Conservation (phyloP, 2,888 invertebrate species). For the Eilema sororculum region DNA sequence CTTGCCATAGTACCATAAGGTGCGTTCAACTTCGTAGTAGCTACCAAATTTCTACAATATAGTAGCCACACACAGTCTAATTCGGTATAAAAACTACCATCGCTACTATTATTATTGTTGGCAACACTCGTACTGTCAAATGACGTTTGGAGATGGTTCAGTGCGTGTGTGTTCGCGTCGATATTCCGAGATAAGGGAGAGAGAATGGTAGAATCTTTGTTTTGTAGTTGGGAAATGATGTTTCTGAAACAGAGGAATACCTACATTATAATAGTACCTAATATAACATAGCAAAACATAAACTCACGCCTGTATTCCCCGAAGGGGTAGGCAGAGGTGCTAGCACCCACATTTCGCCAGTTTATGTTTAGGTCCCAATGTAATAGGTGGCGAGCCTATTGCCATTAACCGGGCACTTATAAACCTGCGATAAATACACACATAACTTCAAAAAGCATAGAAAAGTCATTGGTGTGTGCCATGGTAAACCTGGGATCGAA, state of each 20-base stretch:
- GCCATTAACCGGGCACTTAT: too few relatives aligned
- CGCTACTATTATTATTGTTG: slow-evolving; percentile 38
- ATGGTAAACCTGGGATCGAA: too few relatives aligned
- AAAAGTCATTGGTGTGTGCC: too few relatives aligned
- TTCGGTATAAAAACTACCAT: slow-evolving; percentile 67
- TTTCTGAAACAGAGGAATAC: slow-evolving; percentile 62
- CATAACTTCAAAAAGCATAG: too few relatives aligned
- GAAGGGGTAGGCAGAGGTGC: too few relatives aligned
- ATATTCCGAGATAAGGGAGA: slow-evolving; percentile 73
- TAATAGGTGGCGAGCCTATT: too few relatives aligned
- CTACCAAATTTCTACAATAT: slow-evolving; percentile 86
- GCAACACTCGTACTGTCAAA: slow-evolving; percentile 61
- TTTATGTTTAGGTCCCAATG: too few relatives aligned
- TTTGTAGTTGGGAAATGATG: slow-evolving; percentile 70
- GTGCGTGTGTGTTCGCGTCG: slow-evolving; percentile 73
- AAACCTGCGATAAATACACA: too few relatives aligned
- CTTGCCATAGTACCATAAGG: slow-evolving; percentile 87
- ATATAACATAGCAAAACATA: too few relatives aligned
- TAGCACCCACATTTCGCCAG: too few relatives aligned
- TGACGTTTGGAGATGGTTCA: slow-evolving; percentile 73
- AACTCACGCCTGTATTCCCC: too few relatives aligned
- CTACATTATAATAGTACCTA: too few relatives aligned
- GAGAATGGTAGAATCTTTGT: slow-evolving; percentile 57
- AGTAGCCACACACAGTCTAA: slow-evolving; percentile 88
- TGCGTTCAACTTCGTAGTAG: slow-evolving; percentile 81